A percentile compares a stretch with the other conserved stretches of the same genome.
Evolutionary conservation across 2,797 vertebrate genomes (phyloP).

Genomic region (Poeciliopsis turneri): DNA sequence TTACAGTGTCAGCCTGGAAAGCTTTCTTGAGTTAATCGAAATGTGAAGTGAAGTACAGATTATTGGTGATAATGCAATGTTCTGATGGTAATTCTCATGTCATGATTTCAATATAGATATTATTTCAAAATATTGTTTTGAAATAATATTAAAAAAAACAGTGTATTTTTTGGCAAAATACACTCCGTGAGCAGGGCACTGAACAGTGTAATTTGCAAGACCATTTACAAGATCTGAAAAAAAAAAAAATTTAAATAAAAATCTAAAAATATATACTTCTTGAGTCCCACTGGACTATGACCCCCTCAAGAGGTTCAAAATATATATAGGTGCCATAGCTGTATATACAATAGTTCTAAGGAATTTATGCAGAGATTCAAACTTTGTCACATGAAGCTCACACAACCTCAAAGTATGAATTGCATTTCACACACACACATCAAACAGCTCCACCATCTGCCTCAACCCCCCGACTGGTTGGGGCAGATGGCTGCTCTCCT

Average conservation of each 20-base stretch:
- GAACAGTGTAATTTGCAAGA: not conserved
- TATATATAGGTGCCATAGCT: not conserved
- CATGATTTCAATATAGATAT: not conserved
- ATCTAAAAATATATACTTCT: not conserved
- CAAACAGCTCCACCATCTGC: slow-evolving; percentile 7
- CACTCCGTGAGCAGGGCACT: not conserved
- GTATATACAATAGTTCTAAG: not conserved
- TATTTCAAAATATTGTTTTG: not conserved
- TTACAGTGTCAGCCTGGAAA: slow-evolving; percentile 10
- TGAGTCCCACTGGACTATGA: not conserved
- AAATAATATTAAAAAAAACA: too few species aligned
- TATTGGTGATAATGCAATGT: not conserved
- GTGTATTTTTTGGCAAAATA: not conserved
- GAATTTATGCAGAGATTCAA: not conserved
- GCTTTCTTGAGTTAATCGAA: slow-evolving; percentile 10
- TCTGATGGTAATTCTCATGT: not conserved
- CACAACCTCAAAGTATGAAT: not conserved
- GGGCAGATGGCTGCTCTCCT: slow-evolving; percentile 1
- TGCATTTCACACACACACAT: not conserved
- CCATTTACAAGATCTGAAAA: not conserved
- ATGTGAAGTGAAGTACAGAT: not conserved
- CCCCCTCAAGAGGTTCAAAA: not conserved
- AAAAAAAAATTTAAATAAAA: too few species aligned
- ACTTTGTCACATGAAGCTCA: not conserved
- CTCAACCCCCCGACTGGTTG: not conserved